Conservation (phyloP, 2,888 invertebrate species). For the Crocallis elinguaria region DNA sequence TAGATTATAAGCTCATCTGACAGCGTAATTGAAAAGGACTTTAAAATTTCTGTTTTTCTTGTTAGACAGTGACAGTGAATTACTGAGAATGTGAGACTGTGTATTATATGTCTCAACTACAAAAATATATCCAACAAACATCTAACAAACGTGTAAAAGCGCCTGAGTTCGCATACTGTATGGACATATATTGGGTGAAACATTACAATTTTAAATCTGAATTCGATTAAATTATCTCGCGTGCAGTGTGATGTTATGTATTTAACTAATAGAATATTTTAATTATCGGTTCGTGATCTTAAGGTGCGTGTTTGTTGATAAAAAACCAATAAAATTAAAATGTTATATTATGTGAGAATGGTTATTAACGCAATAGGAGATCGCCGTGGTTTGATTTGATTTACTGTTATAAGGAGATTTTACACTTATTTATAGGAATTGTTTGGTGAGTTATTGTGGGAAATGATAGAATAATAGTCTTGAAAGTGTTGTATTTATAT, state of each 20-base stretch:
- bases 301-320: constrained; percentile 13
- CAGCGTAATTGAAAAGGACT: too few species aligned
- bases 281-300: constrained; percentile 24
- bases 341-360: constrained; percentile 15
- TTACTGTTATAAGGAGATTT: constrained; percentile 5
- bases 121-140: too few species aligned
- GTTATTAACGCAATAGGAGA: background rate
- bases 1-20: too few species aligned
- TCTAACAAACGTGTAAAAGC: too few species aligned
- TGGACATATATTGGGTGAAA: background rate
- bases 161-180: background rate
- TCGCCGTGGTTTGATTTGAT: constrained; percentile 10
- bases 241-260: constrained; percentile 3
- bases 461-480: too few species aligned
- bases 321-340: constrained; percentile 18
- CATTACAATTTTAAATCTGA: constrained; percentile 9
- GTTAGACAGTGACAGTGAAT: too few species aligned
- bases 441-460: too few species aligned
- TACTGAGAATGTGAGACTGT: too few species aligned
- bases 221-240: constrained; percentile 18
- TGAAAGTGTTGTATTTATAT: too few species aligned
- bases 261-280: constrained; percentile 16
- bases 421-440: background rate
- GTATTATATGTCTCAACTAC: too few species aligned
- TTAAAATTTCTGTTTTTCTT: too few species aligned